Conservation (phyloP, 2,113 vertebrate species). For the Panthera tigris region DNA sequence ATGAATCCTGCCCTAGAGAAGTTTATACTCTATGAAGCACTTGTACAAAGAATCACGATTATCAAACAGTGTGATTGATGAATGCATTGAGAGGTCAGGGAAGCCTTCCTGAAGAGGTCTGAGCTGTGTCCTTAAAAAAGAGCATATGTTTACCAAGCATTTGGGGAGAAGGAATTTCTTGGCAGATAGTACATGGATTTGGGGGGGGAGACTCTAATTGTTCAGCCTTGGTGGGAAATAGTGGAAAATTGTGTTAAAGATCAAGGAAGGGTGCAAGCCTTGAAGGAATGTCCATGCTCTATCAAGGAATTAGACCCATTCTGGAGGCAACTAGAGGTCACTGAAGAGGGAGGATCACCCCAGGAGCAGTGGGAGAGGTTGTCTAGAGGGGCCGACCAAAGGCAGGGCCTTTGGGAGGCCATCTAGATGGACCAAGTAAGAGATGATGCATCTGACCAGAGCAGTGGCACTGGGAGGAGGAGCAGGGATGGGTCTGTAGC, state of each 20-base stretch:
- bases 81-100: background rate
- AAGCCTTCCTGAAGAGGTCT: background rate
- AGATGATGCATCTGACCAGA: background rate
- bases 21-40: background rate
- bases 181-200: background rate
- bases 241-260: background rate
- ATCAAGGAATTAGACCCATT: background rate
- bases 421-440: background rate
- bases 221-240: background rate
- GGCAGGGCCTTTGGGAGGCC: background rate
- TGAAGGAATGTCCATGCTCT: background rate
- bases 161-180: constrained; percentile 29
- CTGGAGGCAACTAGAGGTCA: background rate
- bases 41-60: background rate
- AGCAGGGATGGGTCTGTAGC: background rate
- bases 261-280: background rate
- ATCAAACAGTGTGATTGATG: background rate
- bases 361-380: background rate
- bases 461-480: background rate
- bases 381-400: background rate
- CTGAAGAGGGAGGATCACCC: background rate
- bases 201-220: background rate
- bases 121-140: background rate
- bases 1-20: constrained; percentile 17
- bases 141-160: background rate